phyloP scores from a whole-genome alignment of 2,113 vertebrate genomes.

The Tenrec ecaudatus region DNA sequence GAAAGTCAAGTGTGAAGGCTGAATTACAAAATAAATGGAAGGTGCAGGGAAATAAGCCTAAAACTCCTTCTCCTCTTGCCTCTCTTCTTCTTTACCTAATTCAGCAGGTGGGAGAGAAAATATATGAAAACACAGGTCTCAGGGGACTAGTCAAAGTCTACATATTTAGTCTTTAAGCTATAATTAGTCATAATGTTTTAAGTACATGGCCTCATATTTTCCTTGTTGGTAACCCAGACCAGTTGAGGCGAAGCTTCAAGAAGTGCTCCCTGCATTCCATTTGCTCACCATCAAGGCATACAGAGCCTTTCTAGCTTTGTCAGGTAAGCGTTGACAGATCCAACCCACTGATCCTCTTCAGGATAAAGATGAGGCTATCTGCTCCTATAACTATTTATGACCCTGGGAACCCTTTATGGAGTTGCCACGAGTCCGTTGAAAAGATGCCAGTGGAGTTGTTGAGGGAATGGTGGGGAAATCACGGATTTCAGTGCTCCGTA shows the following conservation, averaged over 20 bases:
- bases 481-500: neutral
- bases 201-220: neutral
- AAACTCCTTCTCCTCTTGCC: neutral
- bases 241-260: neutral
- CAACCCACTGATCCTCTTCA: too few species aligned
- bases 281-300: neutral
- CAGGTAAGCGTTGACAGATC: too few species aligned
- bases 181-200: neutral
- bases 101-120: conserved; percentile 4
- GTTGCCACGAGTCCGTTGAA: too few species aligned
- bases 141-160: neutral
- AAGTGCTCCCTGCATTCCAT: neutral
- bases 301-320: too few species aligned
- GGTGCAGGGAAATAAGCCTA: neutral
- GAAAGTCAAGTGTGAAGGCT: neutral
- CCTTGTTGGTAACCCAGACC: neutral
- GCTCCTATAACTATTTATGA: too few species aligned
- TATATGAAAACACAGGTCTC: neutral
- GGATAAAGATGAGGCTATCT: too few species aligned
- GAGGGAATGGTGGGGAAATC: too few species aligned
- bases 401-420: too few species aligned
- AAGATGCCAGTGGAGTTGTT: too few species aligned
- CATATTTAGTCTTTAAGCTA: neutral
- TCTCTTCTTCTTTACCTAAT: neutral
- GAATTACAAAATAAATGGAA: neutral